Conservation (phyloP, 37 sponge, comb jelly and placozoan genomes). For the Dysidea cf. avara region DNA sequence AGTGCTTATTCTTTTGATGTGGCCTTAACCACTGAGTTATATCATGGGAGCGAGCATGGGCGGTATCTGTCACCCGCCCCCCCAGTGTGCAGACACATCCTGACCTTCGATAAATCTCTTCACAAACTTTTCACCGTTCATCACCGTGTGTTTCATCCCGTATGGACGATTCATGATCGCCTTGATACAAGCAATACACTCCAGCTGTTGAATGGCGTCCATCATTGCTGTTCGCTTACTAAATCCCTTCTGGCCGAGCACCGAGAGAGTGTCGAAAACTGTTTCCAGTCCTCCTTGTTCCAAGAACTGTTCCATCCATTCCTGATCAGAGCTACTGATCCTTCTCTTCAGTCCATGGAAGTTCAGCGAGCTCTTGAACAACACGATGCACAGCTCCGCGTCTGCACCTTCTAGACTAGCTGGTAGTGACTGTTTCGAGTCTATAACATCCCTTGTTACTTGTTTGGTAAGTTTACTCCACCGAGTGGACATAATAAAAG, state of each 20-base stretch:
- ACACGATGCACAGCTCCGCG: constrained; percentile 69
- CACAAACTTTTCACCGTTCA: constrained; percentile 51
- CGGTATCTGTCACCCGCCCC: too few relatives aligned
- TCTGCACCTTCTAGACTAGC: constrained; percentile 74
- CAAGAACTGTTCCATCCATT: constrained; percentile 88
- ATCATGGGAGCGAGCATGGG: too few relatives aligned
- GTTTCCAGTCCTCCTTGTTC: constrained; percentile 72
- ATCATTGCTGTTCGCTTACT: constrained; percentile 57
- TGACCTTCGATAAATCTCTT: constrained; percentile 64
- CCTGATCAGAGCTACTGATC: constrained; percentile 56
- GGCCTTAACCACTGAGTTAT: too few relatives aligned
- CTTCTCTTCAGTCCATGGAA: constrained; percentile 69
- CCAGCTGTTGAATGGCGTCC: constrained; percentile 88
- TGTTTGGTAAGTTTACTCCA: neutral
- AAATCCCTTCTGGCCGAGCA: constrained; percentile 66
- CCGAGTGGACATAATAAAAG: neutral
- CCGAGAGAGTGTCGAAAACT: constrained; percentile 79
- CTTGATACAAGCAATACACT: constrained; percentile 83
- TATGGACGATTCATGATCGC: constrained; percentile 84
- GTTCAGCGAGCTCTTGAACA: constrained; percentile 59
- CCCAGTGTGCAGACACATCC: neutral
- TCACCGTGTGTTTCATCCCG: constrained; percentile 79
- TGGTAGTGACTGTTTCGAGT: too few relatives aligned
- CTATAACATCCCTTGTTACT: neutral
- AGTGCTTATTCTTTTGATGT: too few relatives aligned